Evolutionary conservation across 2,888 invertebrate species (phyloP), one percentile per base, ranked within the genome.

Genomic region (Diarsia mendica): DNA sequence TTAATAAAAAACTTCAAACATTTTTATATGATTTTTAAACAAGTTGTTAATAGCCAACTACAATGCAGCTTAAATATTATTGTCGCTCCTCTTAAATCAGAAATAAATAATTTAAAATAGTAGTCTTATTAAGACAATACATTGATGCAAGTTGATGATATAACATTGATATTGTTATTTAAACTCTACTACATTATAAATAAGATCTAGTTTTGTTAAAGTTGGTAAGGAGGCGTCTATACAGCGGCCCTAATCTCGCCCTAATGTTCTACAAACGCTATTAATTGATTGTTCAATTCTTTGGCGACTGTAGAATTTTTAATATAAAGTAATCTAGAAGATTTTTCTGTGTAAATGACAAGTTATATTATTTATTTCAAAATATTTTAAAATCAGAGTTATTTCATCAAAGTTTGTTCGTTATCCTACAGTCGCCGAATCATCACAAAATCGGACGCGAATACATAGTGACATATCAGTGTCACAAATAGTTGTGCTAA

Each of bases 201-300:
- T 87, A 87, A 84, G 88, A 83, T 86, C 79, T 86, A 86, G 53
- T 77, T 79, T 80, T 61, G 67, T 75, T 84, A 71, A 84, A 75
- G 70, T 61, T 51, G 79, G 66, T 86, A 86, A 67, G 13, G 44
- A 83, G 79, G 77, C 77, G 72, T 80, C 75, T 83, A 80, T 70
- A 74, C 60, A 75, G 81, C 77, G 74, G 58, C 28, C n/a, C 58
- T 80, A 69, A 10, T 49, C 39, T 72, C 71, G 78, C 72, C 66
- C 68, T 85, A 85, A 76, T 68, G 51, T 72, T 84, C 83, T 83
- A 85, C 55, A 73, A 76, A 77, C 66, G 64, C 60, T 64, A 67
- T 49, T 64, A 18, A 46, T 69, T 66, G 67, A 65, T 61, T 53
- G 60, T 58, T 70, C 23, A 63, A 61, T 63, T 72, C 64, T 28